These are phyloP conservation scores for Rhinoderma darwinii DNA, from an alignment of 2,113 vertebrate species.

Conservation along the genomic window DNA sequence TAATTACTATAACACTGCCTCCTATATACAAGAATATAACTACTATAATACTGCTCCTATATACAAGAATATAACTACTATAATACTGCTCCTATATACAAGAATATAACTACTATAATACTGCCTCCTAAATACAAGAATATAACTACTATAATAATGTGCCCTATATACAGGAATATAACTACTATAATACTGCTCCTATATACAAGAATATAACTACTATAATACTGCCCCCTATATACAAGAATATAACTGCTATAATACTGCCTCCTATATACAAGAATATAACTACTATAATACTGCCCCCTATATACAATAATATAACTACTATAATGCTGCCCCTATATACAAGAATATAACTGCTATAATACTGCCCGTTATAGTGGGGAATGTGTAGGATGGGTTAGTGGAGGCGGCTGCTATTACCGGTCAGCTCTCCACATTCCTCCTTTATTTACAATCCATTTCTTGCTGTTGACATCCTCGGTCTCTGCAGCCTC, in stretches of 20 bases:
- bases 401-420: too few species aligned
- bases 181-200: too few species aligned
- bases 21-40: neutral
- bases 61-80: neutral
- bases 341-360: too few species aligned
- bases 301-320: too few species aligned
- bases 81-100: neutral
- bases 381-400: too few species aligned
- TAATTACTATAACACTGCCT: neutral
- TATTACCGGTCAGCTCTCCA: neutral
- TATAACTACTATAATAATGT: too few species aligned
- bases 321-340: too few species aligned
- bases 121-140: neutral
- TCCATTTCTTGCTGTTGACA: neutral
- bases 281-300: too few species aligned
- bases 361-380: too few species aligned
- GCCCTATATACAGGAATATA: too few species aligned
- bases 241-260: neutral
- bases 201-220: too few species aligned
- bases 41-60: neutral
- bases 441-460: neutral
- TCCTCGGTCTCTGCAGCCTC: neutral
- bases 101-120: slow-evolving; percentile 3
- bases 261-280: neutral
- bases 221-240: neutral